A percentile compares a stretch with the other conserved stretches of the same genome.
These are phyloP conservation scores for Rhea pennata DNA, from an alignment of 2,113 vertebrate species.

Conservation along the genomic window DNA sequence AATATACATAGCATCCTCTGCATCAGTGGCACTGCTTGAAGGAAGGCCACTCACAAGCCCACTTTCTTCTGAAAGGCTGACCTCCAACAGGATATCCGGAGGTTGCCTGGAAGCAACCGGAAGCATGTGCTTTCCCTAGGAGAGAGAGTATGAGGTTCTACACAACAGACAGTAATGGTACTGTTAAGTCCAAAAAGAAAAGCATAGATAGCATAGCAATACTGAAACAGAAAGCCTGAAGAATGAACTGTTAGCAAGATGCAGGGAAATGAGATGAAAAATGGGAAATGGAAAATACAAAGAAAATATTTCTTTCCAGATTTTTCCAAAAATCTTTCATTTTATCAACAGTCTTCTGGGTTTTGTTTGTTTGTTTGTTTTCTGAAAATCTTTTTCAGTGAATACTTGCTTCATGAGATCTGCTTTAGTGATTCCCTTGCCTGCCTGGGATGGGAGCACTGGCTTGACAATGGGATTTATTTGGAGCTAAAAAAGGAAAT, in stretches of 20 bases:
- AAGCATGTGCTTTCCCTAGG: neutral
- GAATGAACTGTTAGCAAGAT: neutral
- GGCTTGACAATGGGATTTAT: neutral
- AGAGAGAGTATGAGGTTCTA: accelerated
- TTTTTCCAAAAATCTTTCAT: neutral
- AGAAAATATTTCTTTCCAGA: neutral
- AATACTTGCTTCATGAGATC: neutral
- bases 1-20: neutral
- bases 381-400: neutral
- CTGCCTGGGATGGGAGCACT: neutral
- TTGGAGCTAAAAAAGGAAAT: neutral
- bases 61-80: accelerated
- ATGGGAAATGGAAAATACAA: neutral
- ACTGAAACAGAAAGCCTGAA: neutral
- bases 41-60: too few species aligned
- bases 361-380: neutral
- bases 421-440: neutral
- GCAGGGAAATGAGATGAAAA: neutral
- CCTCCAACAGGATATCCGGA: neutral
- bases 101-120: neutral
- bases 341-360: neutral
- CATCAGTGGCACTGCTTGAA: too few species aligned
- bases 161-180: accelerated
- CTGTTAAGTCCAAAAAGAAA: neutral
- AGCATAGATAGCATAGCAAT: neutral